Percentiles rank a stretch among this genome's conserved stretches.
Conservation (phyloP, 2,113 vertebrate species). For the Azemiops feae region DNA sequence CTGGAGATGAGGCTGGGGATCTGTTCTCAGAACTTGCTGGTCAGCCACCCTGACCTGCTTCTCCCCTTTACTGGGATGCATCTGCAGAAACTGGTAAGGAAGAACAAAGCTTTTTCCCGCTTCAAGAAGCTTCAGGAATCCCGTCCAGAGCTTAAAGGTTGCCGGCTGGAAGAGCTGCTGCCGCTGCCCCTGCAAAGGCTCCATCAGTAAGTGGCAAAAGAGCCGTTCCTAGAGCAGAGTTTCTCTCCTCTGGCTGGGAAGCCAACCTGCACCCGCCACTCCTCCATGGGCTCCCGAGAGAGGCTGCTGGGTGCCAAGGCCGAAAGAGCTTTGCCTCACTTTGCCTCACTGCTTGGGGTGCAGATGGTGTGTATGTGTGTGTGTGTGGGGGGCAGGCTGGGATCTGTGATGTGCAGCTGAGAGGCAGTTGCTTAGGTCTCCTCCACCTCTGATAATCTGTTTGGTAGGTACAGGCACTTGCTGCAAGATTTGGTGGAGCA, state of each 20-base stretch:
- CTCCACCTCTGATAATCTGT: background rate
- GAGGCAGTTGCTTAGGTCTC: background rate
- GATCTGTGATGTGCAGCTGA: background rate
- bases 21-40: background rate
- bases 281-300: background rate
- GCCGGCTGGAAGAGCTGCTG: conserved; percentile 83
- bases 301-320: background rate
- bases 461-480: conserved; percentile 83
- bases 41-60: background rate
- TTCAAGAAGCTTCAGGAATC: conserved; percentile 90
- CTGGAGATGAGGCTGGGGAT: background rate
- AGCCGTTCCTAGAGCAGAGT: background rate
- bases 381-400: background rate
- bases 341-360: no score
- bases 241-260: background rate
- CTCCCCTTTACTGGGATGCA: background rate
- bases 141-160: conserved; percentile 80
- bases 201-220: conserved; percentile 71
- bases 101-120: conserved; percentile 83
- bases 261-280: background rate
- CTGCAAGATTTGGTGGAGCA: conserved; percentile 83
- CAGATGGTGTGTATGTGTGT: background rate
- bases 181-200: conserved; percentile 82
- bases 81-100: conserved; percentile 80
- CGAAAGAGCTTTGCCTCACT: background rate